A percentile compares a stretch with the other conserved stretches of the same genome.
Conservation (phyloP, 2,888 invertebrate genomes). For the Hylaea fasciaria region DNA sequence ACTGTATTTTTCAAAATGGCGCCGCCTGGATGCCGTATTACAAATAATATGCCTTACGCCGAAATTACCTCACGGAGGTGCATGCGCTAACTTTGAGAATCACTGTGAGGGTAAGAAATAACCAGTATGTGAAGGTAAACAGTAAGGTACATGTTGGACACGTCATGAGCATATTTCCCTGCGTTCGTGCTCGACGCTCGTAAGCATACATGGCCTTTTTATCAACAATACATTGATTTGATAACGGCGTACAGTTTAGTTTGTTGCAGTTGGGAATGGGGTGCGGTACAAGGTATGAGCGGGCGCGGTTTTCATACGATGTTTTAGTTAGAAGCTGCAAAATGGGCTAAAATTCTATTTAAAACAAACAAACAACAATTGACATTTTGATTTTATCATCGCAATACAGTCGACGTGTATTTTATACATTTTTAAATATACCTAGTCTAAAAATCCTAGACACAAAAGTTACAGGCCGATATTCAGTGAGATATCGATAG, state of each 20-base stretch:
- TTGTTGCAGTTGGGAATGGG: slow-evolving; percentile 24
- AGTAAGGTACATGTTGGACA: slow-evolving; percentile 13
- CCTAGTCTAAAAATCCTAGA: too few relatives aligned
- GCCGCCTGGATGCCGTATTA: too few relatives aligned
- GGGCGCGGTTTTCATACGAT: neutral
- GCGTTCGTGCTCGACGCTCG: slow-evolving; percentile 31
- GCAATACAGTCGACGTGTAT: too few relatives aligned
- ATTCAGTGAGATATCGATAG: too few relatives aligned
- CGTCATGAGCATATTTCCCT: slow-evolving; percentile 26
- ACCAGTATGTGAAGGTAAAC: slow-evolving; percentile 18
- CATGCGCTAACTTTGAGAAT: too few relatives aligned
- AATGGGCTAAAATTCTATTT: neutral
- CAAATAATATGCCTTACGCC: too few relatives aligned
- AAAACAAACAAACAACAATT: too few relatives aligned
- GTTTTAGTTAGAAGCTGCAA: neutral
- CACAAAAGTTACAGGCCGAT: too few relatives aligned
- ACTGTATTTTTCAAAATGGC: too few relatives aligned
- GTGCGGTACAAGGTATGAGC: slow-evolving; percentile 15
- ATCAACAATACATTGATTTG: slow-evolving; percentile 69
- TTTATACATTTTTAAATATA: too few relatives aligned
- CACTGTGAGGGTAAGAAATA: slow-evolving; percentile 5
- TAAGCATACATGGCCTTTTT: slow-evolving; percentile 48
- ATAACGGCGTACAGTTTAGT: slow-evolving; percentile 57
- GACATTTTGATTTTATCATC: too few relatives aligned
- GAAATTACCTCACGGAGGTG: too few relatives aligned